phyloP scores from a whole-genome alignment of 2,888 invertebrate species.

The Papilio gigon region DNA sequence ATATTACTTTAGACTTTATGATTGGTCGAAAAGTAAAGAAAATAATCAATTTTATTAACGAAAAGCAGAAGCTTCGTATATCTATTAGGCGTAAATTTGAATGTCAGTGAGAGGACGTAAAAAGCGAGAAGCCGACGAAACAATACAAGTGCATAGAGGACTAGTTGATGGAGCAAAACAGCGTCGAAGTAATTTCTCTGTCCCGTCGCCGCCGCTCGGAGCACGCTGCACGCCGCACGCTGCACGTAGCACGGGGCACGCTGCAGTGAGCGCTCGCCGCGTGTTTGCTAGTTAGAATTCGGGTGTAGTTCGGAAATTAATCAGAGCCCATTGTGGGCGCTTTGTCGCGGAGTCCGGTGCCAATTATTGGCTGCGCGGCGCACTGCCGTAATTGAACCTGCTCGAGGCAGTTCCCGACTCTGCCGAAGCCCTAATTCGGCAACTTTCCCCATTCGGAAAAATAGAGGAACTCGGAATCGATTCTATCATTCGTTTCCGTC shows the following conservation, averaged over 20 bases:
- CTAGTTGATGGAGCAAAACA: slow-evolving; percentile 57
- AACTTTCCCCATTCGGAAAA: slow-evolving; percentile 47
- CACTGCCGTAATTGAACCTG: slow-evolving; percentile 74
- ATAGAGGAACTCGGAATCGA: slow-evolving; percentile 41
- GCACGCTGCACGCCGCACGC: not conserved
- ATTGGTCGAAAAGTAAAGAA: not conserved
- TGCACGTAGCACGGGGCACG: not conserved
- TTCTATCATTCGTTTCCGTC: slow-evolving; percentile 44
- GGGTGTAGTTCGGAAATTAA: slow-evolving; percentile 81
- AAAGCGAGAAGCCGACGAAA: slow-evolving; percentile 39
- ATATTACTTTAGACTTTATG: no score
- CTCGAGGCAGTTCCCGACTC: slow-evolving; percentile 54
- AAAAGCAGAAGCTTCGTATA: slow-evolving; percentile 36
- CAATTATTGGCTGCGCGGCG: slow-evolving; percentile 76
- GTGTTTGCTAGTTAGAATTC: slow-evolving; percentile 80
- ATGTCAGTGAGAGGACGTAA: slow-evolving; percentile 34
- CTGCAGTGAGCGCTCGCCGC: slow-evolving; percentile 61
- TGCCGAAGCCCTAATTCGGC: slow-evolving; percentile 46
- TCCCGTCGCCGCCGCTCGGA: slow-evolving; percentile 47
- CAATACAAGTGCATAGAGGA: slow-evolving; percentile 47
- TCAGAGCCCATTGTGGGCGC: slow-evolving; percentile 79
- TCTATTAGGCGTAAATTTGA: slow-evolving; percentile 42
- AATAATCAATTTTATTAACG: not conserved
- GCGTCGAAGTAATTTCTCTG: slow-evolving; percentile 67
- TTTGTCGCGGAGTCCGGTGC: slow-evolving; percentile 77